phyloP scores from a whole-genome alignment of 2,888 invertebrate genomes.

The Atherix ibis region DNA sequence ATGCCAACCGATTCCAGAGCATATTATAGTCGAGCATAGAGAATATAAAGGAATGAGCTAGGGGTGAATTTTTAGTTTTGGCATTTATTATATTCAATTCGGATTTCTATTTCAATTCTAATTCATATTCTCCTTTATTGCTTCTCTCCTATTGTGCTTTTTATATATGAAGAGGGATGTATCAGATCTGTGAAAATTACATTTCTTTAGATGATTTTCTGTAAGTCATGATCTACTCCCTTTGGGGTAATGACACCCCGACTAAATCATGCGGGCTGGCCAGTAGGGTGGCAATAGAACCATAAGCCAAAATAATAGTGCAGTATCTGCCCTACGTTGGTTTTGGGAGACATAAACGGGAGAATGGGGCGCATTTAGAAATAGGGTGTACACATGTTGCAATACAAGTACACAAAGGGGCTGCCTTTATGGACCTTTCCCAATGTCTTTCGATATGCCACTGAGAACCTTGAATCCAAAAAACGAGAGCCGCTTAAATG shows the following conservation, averaged over 20 bases:
- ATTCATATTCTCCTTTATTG: too few relatives aligned
- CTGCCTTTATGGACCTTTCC: neutral
- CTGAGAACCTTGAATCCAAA: too few relatives aligned
- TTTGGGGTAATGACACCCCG: slow-evolving; percentile 11
- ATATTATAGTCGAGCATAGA: neutral
- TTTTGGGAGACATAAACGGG: too few relatives aligned
- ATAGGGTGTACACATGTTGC: slow-evolving; percentile 1
- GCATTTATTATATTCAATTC: neutral
- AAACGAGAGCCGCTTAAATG: too few relatives aligned
- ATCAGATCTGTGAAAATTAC: slow-evolving; percentile 10
- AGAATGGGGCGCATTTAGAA: too few relatives aligned
- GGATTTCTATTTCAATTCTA: too few relatives aligned
- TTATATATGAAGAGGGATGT: too few relatives aligned
- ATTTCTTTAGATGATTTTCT: slow-evolving; percentile 10
- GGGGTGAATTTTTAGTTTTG: neutral
- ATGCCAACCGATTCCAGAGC: neutral
- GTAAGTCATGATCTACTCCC: slow-evolving; percentile 11
- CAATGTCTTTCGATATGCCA: neutral
- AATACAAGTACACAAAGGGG: too few relatives aligned
- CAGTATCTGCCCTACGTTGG: too few relatives aligned
- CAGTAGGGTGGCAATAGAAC: too few relatives aligned
- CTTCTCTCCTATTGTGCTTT: too few relatives aligned
- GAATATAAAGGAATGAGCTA: neutral
- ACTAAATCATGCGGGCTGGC: slow-evolving; percentile 7
- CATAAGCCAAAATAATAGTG: too few relatives aligned